Evolutionary conservation across 1,140 invertebrate species (phyloP).

Genomic region (Manduca sexta): DNA sequence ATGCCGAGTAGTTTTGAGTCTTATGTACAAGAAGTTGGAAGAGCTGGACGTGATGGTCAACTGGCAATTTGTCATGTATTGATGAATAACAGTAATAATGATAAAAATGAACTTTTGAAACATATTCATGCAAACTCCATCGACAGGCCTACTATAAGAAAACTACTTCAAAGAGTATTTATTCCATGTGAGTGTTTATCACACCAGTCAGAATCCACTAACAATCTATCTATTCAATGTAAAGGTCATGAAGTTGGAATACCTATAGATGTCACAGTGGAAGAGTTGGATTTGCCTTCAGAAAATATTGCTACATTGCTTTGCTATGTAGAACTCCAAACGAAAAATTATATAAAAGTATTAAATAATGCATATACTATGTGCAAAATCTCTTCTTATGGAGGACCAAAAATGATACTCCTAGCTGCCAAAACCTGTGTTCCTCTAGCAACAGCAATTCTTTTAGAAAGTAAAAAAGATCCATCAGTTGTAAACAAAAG

Average conservation of each 20-base stretch:
- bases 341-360: constrained; percentile 84
- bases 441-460: constrained; percentile 91
- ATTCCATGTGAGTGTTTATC: constrained; percentile 82
- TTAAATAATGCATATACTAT: constrained; percentile 77
- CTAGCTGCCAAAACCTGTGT: constrained; percentile 81
- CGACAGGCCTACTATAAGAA: constrained; percentile 87
- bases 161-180: constrained; percentile 88
- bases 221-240: constrained; percentile 65
- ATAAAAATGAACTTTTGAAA: constrained; percentile 89
- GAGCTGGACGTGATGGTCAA: constrained; percentile 92
- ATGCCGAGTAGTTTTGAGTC: constrained; percentile 94
- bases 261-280: constrained; percentile 85
- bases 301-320: constrained; percentile 93
- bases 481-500: constrained; percentile 76
- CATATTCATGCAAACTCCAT: constrained; percentile 93
- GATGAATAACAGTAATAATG: constrained; percentile 79
- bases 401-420: constrained; percentile 76
- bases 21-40: constrained; percentile 96
- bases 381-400: constrained; percentile 80
- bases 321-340: constrained; percentile 92
- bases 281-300: constrained; percentile 87
- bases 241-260: constrained; percentile 92
- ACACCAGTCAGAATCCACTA: constrained; percentile 16
- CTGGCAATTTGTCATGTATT: constrained; percentile 93
- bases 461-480: constrained; percentile 80